These are phyloP conservation scores for Aporophyla lueneburgensis DNA, from an alignment of 2,888 invertebrate species.

Conservation along the genomic window DNA sequence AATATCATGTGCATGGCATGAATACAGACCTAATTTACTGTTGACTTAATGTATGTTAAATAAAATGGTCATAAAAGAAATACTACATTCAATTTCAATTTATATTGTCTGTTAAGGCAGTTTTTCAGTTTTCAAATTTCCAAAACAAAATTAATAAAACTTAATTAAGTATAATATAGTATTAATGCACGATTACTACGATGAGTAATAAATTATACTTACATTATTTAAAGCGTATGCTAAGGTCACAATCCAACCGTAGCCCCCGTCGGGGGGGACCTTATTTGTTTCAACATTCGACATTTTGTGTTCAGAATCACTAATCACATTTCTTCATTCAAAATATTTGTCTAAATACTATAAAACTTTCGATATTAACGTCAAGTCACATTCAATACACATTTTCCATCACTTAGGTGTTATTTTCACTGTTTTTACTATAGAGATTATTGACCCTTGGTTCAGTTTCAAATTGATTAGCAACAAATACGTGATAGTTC, in stretches of 20 bases:
- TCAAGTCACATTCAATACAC: constrained; percentile 61
- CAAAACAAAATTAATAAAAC: neutral
- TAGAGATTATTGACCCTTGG: constrained; percentile 64
- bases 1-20: constrained; percentile 1
- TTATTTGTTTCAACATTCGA: constrained; percentile 77
- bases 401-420: constrained; percentile 60
- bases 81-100: neutral
- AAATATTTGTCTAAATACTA: constrained; percentile 44
- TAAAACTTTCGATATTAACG: constrained; percentile 52
- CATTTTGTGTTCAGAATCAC: constrained; percentile 73
- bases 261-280: constrained; percentile 92
- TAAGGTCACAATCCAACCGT: constrained; percentile 92
- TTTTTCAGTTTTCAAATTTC: neutral
- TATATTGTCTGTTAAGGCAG: neutral
- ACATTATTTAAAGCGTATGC: constrained; percentile 92
- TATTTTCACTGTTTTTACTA: constrained; percentile 33
- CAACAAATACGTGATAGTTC: constrained; percentile 59
- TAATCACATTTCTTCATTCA: constrained; percentile 70
- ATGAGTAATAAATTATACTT: constrained; percentile 79
- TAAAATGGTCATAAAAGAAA: constrained; percentile 5
- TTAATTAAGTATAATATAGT: neutral
- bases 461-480: constrained; percentile 42
- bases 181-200: neutral
- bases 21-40: constrained; percentile 13
- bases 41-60: constrained; percentile 19